Base-by-base conservation (phyloP, 2,888 invertebrate species). In the Ochlodes sylvanus region DNA sequence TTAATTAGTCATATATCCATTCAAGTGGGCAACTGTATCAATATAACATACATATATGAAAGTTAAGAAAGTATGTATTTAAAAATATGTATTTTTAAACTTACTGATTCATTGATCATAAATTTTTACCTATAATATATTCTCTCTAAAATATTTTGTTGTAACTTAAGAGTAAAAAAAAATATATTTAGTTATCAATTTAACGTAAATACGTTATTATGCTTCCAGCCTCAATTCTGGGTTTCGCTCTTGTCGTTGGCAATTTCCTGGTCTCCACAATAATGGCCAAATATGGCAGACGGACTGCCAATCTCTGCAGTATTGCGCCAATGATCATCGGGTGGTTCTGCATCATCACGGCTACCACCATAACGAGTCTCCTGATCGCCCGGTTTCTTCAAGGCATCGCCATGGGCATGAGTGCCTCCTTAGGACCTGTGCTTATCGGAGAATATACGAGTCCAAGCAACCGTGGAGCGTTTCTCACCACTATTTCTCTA, bases 401-500 rank as follows among this genome's bases (percentile, higher is more conserved):
- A 74, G 94, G 94, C 62, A 70, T 93, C 60, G 84, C 89, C 56
- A 89, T 92, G 78, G 95, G 95, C 0, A 85, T 95, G 79, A 81
- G 92, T 4, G 88, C 94, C 0, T 83, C 94, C 0, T 71, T 94
- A 0, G 87, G 88, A 0, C 89, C 94, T 0, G 89, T 94, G 0
- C 87, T 94, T 54, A 91, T 94, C 12, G 94, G 94, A 57, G 95
- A 95, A 80, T 94, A 92, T 54, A 89, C 93, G 5, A 93, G 94
- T 55, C 95, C 94, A 0, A 92, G 86, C 57, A 91, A 95, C 61
- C 87, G 96, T 63, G 95, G 96, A 15, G 88, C 94, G 0, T 90
- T 95, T 17, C 84, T 95, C 38, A 94, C 95, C 58, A 92, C 93
- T 0, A 94, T 95, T n/a, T 94, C 95, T 0, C 80, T 95, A 1